Percentiles rank a stretch among this genome's conserved stretches.
Conservation (phyloP, 1,140 invertebrate genomes). For the Drosophila miranda region DNA sequence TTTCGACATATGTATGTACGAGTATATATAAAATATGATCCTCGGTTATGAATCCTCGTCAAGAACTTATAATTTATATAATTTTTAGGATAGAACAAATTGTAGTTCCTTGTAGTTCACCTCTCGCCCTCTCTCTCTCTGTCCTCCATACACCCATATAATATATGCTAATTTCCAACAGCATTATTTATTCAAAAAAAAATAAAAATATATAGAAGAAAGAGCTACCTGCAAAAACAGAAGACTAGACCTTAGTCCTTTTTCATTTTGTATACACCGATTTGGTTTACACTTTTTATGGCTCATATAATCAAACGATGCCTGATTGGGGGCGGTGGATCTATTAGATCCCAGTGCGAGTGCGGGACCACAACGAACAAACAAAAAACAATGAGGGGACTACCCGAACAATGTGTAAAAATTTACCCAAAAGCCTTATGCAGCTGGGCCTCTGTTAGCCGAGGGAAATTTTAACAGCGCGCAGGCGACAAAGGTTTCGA, state of each 20-base stretch:
- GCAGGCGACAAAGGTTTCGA: slow-evolving; percentile 30
- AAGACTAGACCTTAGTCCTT: neutral
- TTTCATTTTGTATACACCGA: slow-evolving; percentile 9
- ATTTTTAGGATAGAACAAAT: no score
- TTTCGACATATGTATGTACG: no score
- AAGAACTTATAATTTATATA: no score
- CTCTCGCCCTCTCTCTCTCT: neutral
- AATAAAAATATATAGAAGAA: slow-evolving; percentile 29
- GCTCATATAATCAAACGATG: slow-evolving; percentile 52
- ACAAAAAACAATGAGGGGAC: slow-evolving; percentile 10
- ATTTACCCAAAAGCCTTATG: slow-evolving; percentile 8
- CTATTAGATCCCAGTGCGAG: neutral
- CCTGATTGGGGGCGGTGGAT: slow-evolving; percentile 33
- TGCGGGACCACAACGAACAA: neutral
- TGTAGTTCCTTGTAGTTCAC: no score
- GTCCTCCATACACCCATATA: slow-evolving; percentile 8
- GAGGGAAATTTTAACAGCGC: slow-evolving; percentile 67
- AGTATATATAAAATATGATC: no score
- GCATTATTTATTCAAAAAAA: slow-evolving; percentile 49
- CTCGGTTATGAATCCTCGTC: no score
- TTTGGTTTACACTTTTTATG: slow-evolving; percentile 49
- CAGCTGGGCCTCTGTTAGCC: slow-evolving; percentile 25
- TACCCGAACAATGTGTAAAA: slow-evolving; percentile 1
- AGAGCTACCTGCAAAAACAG: neutral
- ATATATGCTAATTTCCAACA: slow-evolving; percentile 70